phyloP scores from a whole-genome alignment of 2,113 vertebrate species.

The Cynocephalus volans region DNA sequence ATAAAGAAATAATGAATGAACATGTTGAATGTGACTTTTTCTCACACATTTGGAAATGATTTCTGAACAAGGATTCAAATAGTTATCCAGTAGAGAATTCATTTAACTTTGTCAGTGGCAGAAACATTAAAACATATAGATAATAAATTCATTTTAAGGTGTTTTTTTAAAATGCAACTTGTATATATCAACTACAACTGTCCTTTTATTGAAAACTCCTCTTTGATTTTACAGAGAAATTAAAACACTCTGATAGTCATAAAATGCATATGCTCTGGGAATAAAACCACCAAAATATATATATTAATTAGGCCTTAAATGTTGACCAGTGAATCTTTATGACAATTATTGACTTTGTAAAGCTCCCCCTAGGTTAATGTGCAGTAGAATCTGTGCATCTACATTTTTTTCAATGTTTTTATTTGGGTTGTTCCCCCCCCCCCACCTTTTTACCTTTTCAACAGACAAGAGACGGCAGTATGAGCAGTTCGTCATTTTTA shows the following conservation, averaged over 20 bases:
- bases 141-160: conserved; percentile 49
- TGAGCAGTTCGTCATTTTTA: conserved; percentile 87
- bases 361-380: conserved; percentile 83
- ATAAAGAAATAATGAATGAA: not conserved
- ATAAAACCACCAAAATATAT: conserved; percentile 62
- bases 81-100: not conserved
- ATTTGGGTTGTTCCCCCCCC: conserved; percentile 64
- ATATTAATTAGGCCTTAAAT: conserved; percentile 82
- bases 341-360: conserved; percentile 83
- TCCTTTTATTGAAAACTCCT: conserved; percentile 18
- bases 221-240: conserved; percentile 57
- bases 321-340: conserved; percentile 85
- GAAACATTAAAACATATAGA: conserved; percentile 44
- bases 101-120: not conserved
- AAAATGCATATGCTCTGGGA: conserved; percentile 57
- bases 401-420: conserved; percentile 84
- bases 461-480: conserved; percentile 82
- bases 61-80: conserved; percentile 45
- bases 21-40: not conserved
- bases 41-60: not conserved
- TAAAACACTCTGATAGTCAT: conserved; percentile 48
- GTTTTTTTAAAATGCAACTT: conserved; percentile 65
- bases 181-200: conserved; percentile 40
- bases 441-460: conserved; percentile 77
- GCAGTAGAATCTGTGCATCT: conserved; percentile 78